Evolutionary conservation across 2,797 vertebrate species (phyloP).

Genomic region (Sylvilagus floridanus): DNA sequence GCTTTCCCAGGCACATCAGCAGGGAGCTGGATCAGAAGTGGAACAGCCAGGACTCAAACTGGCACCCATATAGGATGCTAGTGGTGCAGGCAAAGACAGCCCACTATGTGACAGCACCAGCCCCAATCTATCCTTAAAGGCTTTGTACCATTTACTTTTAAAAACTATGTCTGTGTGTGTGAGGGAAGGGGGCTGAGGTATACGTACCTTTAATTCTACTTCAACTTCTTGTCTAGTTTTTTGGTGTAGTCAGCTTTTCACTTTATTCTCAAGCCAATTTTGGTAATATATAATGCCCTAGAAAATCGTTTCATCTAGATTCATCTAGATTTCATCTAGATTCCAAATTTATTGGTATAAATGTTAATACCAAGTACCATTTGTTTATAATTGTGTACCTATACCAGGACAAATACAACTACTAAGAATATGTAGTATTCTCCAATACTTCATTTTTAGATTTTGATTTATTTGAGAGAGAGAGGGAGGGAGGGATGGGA

Average conservation of each 20-base stretch:
- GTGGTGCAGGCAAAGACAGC: no score
- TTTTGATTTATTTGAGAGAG: no score
- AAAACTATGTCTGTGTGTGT: background rate
- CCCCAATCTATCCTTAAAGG: background rate
- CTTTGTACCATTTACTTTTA: slow-evolving; percentile 16
- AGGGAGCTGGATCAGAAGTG: no score
- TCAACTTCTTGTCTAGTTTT: slow-evolving; percentile 55
- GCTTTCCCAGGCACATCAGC: no score
- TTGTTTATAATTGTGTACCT: slow-evolving; percentile 21
- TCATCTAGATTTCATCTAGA: background rate
- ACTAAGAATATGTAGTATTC: slow-evolving; percentile 43
- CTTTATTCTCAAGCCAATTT: slow-evolving; percentile 48
- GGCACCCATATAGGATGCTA: no score
- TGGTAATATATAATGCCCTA: slow-evolving; percentile 8
- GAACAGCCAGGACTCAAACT: no score
- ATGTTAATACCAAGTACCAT: slow-evolving; percentile 55
- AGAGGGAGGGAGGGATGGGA: no score
- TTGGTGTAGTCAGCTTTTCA: slow-evolving; percentile 5
- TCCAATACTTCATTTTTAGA: background rate
- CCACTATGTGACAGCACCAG: no score
- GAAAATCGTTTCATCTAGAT: slow-evolving; percentile 11
- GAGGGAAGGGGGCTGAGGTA: background rate
- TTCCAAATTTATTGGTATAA: slow-evolving; percentile 47
- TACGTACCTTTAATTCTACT: background rate
- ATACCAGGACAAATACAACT: slow-evolving; percentile 41